Evolutionary conservation across 1,140 invertebrate genomes (phyloP), one percentile per base, ranked within the genome.

Genomic region (Atta colombica): DNA sequence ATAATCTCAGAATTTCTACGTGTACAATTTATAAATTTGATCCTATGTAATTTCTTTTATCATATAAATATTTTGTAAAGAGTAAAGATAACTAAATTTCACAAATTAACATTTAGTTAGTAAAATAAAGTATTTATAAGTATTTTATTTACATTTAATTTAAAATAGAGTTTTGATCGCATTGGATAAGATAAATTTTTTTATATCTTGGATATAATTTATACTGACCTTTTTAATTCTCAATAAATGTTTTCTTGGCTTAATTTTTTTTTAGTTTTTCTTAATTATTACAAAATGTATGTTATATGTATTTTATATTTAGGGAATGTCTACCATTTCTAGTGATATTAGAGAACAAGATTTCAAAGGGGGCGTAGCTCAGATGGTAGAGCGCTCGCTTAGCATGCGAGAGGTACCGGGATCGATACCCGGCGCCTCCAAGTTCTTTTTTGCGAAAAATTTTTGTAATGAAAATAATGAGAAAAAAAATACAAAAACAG

Each of bases 331-430:
- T 51, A 14, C 0, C 3, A 1, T 51, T 49, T 12, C 0, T 51
- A 51, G 0, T 6, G 8, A 55, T 3, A 18, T 68, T 16, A 0
- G 5, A 6, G 4, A 14, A 1, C 0, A 0, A 3, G 0, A 0
- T 4, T 0, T 55, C n/a, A 1, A 21, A 60, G 80, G 80, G 80
- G 80, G 80, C 68, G 80, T 82, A 82, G 80, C 80, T 82, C 80
- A 82, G 80, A 97, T 97, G 97, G 97, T 97, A 97, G 97, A 97
- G 97, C 97, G 97, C 97, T 97, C 97, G 97, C 97, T 97, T 97
- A 97, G 97, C 97, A 97, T 97, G 97, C 96, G 97, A 97, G 97
- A 97, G 97, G 97, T 97, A 97, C 97, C 96, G 96, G 97, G 97
- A 97, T 98, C 97, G 97, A 97, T 97, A 96, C 97, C 97, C 97